phyloP scores from a whole-genome alignment of 1,140 invertebrate genomes.

The Tribolium madens region DNA sequence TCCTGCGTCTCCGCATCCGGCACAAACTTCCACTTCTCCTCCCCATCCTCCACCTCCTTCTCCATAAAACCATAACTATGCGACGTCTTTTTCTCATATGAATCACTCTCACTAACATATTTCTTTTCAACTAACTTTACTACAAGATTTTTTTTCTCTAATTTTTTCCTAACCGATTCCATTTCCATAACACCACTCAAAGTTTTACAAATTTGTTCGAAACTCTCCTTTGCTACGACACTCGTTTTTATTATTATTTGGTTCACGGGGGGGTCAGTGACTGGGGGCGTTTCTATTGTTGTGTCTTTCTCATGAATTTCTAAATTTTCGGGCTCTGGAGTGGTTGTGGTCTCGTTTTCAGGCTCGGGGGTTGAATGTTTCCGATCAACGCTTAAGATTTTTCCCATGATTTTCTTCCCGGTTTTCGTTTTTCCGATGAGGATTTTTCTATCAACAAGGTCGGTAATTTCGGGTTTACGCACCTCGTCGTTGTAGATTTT shows the following conservation, averaged over 20 bases:
- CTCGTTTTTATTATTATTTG: not conserved
- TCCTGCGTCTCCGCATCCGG: constrained; percentile 48
- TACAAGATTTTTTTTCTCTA: constrained; percentile 46
- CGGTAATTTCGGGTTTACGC: constrained; percentile 32
- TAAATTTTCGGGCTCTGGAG: no score
- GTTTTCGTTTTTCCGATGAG: constrained; percentile 49
- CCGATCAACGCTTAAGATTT: constrained; percentile 53
- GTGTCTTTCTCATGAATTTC: not conserved
- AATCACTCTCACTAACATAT: constrained; percentile 15
- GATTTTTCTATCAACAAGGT: constrained; percentile 55
- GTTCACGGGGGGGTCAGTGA: not conserved
- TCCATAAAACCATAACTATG: constrained; percentile 53
- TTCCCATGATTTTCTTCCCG: constrained; percentile 55
- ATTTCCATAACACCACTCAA: constrained; percentile 55
- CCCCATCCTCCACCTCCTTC: constrained; percentile 42
- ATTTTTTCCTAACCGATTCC: constrained; percentile 53
- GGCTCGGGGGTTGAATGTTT: not conserved
- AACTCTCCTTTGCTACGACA: constrained; percentile 43
- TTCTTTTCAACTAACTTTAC: constrained; percentile 50
- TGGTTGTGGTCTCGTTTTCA: not conserved
- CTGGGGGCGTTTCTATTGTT: not conserved
- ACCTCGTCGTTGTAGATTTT: constrained; percentile 4
- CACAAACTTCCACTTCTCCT: constrained; percentile 54
- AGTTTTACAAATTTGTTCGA: constrained; percentile 52
- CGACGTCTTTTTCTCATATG: constrained; percentile 41